Conservation (phyloP, 2,888 invertebrate genomes). For the Gastrophysa polygoni region DNA sequence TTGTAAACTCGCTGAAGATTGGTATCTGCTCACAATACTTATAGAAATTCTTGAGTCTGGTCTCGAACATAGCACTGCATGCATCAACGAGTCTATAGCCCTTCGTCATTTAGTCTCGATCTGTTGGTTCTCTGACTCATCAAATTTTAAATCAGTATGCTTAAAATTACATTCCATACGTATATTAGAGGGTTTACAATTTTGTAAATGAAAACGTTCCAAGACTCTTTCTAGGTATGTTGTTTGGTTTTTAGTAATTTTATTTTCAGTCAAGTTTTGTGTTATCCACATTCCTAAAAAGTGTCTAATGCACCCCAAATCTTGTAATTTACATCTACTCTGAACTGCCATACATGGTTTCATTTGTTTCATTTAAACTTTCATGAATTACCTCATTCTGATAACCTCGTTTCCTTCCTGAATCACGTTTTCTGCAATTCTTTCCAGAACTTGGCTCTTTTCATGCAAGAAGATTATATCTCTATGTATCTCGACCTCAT, state of each 20-base stretch:
- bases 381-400: no score
- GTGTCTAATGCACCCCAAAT: conserved; percentile 10
- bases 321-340: conserved; percentile 11
- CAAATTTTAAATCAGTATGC: background rate
- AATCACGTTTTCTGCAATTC: background rate
- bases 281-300: conserved; percentile 14
- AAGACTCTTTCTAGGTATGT: conserved; percentile 12
- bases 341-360: no score
- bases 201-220: background rate
- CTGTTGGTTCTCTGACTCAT: conserved; percentile 13
- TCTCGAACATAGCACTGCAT: conserved; percentile 25
- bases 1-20: conserved; percentile 22
- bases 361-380: no score
- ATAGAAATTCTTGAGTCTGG: conserved; percentile 23
- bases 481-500: conserved; percentile 24
- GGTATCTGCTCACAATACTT: conserved; percentile 31
- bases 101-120: conserved; percentile 20
- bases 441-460: conserved; percentile 1
- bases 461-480: conserved; percentile 28
- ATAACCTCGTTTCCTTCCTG: background rate
- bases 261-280: conserved; percentile 10
- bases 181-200: conserved; percentile 3
- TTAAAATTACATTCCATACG: conserved; percentile 3
- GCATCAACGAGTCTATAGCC: conserved; percentile 27
- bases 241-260: conserved; percentile 7